These are phyloP conservation scores for Smutsia temminckii DNA, from an alignment of 2,797 vertebrate species.

Conservation along the genomic window DNA sequence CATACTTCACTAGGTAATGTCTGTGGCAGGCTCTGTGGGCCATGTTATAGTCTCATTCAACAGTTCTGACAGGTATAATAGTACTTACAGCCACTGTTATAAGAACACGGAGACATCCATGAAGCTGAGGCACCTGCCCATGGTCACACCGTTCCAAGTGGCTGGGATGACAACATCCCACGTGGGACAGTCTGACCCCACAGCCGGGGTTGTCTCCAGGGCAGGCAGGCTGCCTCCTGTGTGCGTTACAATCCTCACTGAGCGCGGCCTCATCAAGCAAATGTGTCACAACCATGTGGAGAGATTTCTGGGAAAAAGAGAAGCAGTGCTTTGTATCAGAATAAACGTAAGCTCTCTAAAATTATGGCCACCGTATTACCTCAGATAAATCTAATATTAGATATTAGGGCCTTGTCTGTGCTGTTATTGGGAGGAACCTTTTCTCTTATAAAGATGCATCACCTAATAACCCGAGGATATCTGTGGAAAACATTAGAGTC, in stretches of 20 bases:
- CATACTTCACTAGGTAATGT: background rate
- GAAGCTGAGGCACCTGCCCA: background rate
- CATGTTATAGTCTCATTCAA: background rate
- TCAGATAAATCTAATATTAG: background rate
- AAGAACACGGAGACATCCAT: background rate
- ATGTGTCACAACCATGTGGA: background rate
- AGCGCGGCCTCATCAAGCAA: too few species aligned
- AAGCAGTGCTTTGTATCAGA: background rate
- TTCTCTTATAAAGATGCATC: background rate
- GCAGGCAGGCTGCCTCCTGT: background rate
- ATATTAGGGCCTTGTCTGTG: background rate
- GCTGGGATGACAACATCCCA: background rate
- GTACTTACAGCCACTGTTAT: background rate
- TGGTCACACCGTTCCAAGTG: background rate
- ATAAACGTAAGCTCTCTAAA: background rate
- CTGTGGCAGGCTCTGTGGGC: background rate
- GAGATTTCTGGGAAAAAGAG: background rate
- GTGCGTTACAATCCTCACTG: fast-evolving
- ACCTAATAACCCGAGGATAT: background rate
- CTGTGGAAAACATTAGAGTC: background rate
- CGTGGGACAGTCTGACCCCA: background rate
- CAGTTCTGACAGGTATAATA: background rate
- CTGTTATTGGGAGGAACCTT: background rate
- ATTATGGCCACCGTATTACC: background rate
- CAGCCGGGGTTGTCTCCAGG: background rate